Evolutionary conservation across 2,888 invertebrate species (phyloP), one percentile per base, ranked within the genome.

Genomic region (Tanytarsus gracilentus): DNA sequence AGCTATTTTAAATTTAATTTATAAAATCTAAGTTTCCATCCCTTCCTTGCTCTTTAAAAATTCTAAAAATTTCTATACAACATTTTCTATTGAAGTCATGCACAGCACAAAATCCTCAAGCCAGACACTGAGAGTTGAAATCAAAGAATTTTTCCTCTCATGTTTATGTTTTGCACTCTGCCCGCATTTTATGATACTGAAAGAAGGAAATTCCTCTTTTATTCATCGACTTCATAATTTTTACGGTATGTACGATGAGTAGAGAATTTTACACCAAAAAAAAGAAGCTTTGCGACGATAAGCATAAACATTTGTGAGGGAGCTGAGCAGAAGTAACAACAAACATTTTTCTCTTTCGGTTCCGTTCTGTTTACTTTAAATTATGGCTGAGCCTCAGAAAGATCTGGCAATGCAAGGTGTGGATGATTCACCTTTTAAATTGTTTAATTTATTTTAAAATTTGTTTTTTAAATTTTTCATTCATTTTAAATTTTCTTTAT

Each of bases 281-380:
- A n/a, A n/a, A n/a, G n/a, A n/a, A n/a, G n/a, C n/a, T n/a, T n/a
- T n/a, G n/a, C n/a, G n/a, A n/a, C n/a, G n/a, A n/a, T n/a, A n/a
- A n/a, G n/a, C n/a, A n/a, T n/a, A n/a, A n/a, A n/a, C n/a, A n/a
- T n/a, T n/a, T n/a, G n/a, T n/a, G n/a, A n/a, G n/a, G n/a, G n/a
- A n/a, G n/a, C n/a, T n/a, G n/a, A 29, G 29, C 23, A 49, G 27
- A 7, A 49, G 27, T 26, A 49, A 26, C 49, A 49, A 26, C 49
- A 49, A 49, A 14, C 26, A 44, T 44, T n/a, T 26, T 26, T 49
- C 14, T 27, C 40, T n/a, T n/a, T n/a, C n/a, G n/a, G 39, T 56
- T 56, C 39, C 55, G 39, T 56, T 56, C 55, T 56, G 55, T 56
- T 56, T 56, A 27, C 55, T 56, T 56, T 56, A 56, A 56, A 56